These are phyloP conservation scores for Aurelia aurita DNA, from an alignment of 30 jellyfish, hydroid and myxozoan genomes.

Conservation along the genomic window DNA sequence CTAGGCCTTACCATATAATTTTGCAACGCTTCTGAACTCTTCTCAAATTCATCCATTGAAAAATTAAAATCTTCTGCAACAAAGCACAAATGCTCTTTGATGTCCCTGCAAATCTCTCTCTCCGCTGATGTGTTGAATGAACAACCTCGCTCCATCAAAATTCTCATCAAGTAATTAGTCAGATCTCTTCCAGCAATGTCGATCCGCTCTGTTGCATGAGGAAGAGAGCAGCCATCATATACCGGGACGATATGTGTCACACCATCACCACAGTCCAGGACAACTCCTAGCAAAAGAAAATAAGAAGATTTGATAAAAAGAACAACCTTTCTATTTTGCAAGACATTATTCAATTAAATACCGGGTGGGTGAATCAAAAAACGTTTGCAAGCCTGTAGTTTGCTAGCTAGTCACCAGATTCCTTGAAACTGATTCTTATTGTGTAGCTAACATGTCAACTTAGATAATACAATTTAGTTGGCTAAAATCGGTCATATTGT, in stretches of 20 bases:
- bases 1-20: constrained; percentile 13
- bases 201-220: constrained; percentile 75
- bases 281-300: constrained; percentile 66
- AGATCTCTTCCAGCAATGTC: constrained; percentile 87
- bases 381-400: no score
- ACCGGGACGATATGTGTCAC: constrained; percentile 90
- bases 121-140: constrained; percentile 90
- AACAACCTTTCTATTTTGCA: no score
- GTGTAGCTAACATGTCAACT: no score
- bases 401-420: no score
- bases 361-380: no score
- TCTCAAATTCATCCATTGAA: constrained; percentile 37
- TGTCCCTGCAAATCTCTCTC: constrained; percentile 86
- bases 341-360: no score
- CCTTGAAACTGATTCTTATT: no score
- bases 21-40: constrained; percentile 19
- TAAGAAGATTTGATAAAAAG: no score
- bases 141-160: constrained; percentile 84
- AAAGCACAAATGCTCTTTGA: constrained; percentile 91
- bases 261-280: constrained; percentile 94
- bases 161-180: constrained; percentile 65
- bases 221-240: constrained; percentile 86
- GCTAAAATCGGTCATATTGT: no score
- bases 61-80: constrained; percentile 70
- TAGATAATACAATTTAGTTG: no score